A percentile compares a stretch with the other conserved stretches of the same genome.
phyloP scores from a whole-genome alignment of 2,113 vertebrate genomes.

The Actenoides hombroni region DNA sequence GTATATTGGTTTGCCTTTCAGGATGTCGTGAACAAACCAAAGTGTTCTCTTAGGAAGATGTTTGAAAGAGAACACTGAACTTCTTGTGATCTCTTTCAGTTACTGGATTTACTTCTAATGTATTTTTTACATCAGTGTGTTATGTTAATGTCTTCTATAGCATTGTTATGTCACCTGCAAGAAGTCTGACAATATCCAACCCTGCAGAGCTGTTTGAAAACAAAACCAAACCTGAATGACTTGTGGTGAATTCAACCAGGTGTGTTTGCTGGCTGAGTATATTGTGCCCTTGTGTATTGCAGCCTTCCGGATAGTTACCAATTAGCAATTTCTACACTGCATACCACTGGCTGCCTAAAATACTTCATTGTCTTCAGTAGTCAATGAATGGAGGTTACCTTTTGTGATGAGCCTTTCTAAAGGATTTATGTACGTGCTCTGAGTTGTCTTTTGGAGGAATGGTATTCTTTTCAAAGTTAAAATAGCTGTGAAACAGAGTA shows the following conservation, averaged over 20 bases:
- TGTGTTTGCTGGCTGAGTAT: neutral
- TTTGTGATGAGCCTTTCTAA: neutral
- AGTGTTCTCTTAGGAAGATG: neutral
- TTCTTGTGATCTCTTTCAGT: neutral
- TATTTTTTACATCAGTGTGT: neutral
- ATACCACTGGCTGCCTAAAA: neutral
- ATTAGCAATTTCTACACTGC: neutral
- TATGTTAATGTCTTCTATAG: neutral
- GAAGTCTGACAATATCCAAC: neutral
- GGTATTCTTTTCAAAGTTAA: neutral
- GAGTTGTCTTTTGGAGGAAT: neutral
- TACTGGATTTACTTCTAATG: neutral
- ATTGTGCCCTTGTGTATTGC: neutral
- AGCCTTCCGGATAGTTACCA: neutral
- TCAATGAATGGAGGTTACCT: neutral
- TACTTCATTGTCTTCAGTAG: neutral
- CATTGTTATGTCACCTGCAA: neutral
- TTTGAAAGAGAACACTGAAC: neutral
- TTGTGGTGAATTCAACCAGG: neutral
- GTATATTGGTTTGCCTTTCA: neutral
- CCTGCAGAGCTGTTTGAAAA: neutral
- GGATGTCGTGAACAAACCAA: neutral
- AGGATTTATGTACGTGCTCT: accelerated
- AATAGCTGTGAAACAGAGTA: neutral
- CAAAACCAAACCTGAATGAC: neutral